Conservation (phyloP, 2,113 vertebrate species). For the Platycercus adscitus region DNA sequence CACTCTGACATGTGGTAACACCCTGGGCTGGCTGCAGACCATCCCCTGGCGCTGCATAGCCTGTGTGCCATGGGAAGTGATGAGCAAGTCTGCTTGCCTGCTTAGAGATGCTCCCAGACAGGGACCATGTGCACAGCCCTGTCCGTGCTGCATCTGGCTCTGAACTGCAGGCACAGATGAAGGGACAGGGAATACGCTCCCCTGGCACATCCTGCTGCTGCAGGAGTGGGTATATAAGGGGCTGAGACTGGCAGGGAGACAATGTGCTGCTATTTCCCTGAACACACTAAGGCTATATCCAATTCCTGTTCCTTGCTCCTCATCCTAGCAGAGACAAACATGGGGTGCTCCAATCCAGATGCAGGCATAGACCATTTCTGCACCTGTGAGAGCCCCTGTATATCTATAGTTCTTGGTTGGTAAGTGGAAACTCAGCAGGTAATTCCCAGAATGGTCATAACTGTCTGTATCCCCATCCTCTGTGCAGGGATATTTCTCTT, state of each 20-base stretch:
- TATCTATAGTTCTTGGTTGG: not conserved
- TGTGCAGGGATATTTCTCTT: not conserved
- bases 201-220: not conserved
- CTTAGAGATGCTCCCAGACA: not conserved
- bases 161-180: not conserved
- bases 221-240: not conserved
- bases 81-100: not conserved
- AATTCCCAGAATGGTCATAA: not conserved
- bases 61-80: not conserved
- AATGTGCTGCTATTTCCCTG: not conserved
- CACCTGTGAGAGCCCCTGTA: not conserved
- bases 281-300: not conserved
- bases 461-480: not conserved
- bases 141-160: not conserved
- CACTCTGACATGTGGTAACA: not conserved
- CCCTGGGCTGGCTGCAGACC: not conserved
- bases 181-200: not conserved
- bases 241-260: not conserved
- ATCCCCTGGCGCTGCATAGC: not conserved
- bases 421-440: not conserved
- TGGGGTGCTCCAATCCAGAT: accelerated
- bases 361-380: not conserved
- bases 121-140: not conserved
- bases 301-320: not conserved
- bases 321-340: not conserved